Base-by-base conservation (phyloP, 1,140 invertebrate genomes). In the Cyphomyrmex costatus region DNA sequence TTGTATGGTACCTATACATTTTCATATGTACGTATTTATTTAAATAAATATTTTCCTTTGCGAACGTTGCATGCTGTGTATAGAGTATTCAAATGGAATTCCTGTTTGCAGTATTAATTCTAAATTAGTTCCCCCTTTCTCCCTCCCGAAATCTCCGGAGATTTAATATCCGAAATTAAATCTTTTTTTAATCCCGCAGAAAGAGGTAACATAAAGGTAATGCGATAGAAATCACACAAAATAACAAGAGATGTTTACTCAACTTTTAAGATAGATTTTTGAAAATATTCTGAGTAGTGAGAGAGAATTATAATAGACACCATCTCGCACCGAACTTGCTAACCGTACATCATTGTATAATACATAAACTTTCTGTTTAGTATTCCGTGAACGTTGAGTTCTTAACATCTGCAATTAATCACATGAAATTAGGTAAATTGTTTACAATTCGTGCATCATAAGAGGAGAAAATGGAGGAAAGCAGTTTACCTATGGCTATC, bases 401-500 rank as follows among this genome's bases (percentile, higher is more conserved):
- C 63, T 68, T 68, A 36, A 56, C 21, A 60, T 42, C 36, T 51
- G 12, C 53, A 60, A 73, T 83, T 83, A 83, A 74, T 83, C n/a
- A 46, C 36, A 70, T 19, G 33, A 83, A 71, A 60, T 49, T 61
- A 36, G 19, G 36, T n/a, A 60, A 73, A 83, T 83, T 73, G 66
- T 83, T 83, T 60, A 46, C 42, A 60, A 46, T 33, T 49, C 68
- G 36, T n/a, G 60, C 60, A 19, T 30, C 10, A 16, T 19, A 19
- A 42, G 53, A 46, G 46, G n/a, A 14, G 53, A 60, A 74, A 60
- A 73, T 27, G 68, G 7, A 10, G 68, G 36, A 73, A 60, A 73
- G 19, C 79, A 36, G n/a, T 83, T 83, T 73, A 60, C 36, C 68
- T 24, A n/a, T n/a, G 77, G 66, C 77, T 73, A 83, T 83, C 68